A percentile compares a stretch with the other conserved stretches of the same genome.
Evolutionary conservation across 2,113 vertebrate genomes (phyloP).

Genomic region (Sinocyclocheilus grahami): DNA sequence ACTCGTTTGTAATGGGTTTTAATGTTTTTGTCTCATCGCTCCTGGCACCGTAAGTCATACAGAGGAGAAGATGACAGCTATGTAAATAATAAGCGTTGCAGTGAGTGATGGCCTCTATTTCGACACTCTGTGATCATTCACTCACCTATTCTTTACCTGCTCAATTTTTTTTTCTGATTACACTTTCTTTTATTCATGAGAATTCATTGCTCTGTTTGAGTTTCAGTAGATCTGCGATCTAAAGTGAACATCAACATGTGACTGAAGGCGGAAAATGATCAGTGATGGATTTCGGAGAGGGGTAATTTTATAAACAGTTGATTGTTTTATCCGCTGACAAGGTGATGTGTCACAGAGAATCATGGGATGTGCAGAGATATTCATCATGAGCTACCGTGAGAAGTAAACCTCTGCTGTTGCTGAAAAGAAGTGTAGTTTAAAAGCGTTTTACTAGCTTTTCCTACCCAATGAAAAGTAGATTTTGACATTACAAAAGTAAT

Average conservation of each 20-base stretch:
- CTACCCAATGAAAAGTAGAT: background rate
- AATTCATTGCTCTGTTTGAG: background rate
- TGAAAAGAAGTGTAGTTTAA: background rate
- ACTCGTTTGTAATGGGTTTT: no score
- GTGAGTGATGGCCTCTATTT: conserved; percentile 30
- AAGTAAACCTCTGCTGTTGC: background rate
- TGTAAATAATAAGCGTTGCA: conserved; percentile 17
- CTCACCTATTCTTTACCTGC: conserved; percentile 28
- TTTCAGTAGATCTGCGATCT: background rate
- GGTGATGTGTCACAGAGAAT: conserved; percentile 20
- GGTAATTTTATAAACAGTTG: conserved; percentile 33
- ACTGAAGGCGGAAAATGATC: conserved; percentile 4
- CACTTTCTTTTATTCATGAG: conserved; percentile 42
- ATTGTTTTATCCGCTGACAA: conserved; percentile 22
- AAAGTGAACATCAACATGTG: conserved; percentile 40
- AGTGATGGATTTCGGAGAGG: background rate
- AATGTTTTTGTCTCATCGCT: no score
- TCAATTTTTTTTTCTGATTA: conserved; percentile 15
- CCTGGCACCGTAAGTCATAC: conserved; percentile 15
- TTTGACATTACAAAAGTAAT: background rate
- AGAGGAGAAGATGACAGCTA: background rate
- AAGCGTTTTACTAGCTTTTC: background rate
- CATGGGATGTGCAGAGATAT: background rate
- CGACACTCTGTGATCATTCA: conserved; percentile 11
- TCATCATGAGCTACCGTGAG: background rate